Conservation (phyloP, 2,113 vertebrate species). For the Pipa parva region DNA sequence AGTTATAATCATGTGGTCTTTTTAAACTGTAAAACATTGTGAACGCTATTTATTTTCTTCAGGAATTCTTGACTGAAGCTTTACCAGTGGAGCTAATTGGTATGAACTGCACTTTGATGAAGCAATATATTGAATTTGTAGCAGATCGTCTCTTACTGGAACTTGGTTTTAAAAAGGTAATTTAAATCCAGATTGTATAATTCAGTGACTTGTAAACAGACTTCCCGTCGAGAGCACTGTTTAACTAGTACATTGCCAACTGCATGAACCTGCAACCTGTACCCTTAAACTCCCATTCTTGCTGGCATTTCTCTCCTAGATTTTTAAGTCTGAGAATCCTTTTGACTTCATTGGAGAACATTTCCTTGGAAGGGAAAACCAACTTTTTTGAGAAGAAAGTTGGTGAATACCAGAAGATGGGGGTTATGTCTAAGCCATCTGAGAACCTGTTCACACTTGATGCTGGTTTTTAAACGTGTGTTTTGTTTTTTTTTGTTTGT, state of each 20-base stretch:
- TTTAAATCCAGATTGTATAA: no score
- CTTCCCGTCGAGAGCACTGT: no score
- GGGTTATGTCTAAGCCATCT: slow-evolving; percentile 82
- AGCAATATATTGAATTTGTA: slow-evolving; percentile 93
- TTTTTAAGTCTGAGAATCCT: slow-evolving; percentile 86
- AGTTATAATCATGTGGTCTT: no score
- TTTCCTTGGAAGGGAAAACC: slow-evolving; percentile 96
- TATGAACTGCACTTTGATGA: slow-evolving; percentile 91
- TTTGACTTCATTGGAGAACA: slow-evolving; percentile 98
- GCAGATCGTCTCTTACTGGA: slow-evolving; percentile 86
- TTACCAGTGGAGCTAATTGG: slow-evolving; percentile 91
- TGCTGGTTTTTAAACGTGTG: slow-evolving; percentile 82
- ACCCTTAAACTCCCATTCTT: slow-evolving; percentile 7
- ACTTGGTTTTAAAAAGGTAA: slow-evolving; percentile 83
- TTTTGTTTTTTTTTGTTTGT: no score
- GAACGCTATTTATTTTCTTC: slow-evolving; percentile 14
- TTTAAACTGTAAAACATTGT: no score
- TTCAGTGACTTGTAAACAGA: no score
- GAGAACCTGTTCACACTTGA: slow-evolving; percentile 90
- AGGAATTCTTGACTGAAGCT: slow-evolving; percentile 92
- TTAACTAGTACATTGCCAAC: no score
- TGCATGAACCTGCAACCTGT: no score
- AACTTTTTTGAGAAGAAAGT: slow-evolving; percentile 98
- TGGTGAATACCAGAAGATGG: slow-evolving; percentile 87
- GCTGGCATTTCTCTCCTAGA: slow-evolving; percentile 68